These are phyloP conservation scores for Platorchestia sp. DNA, from an alignment of 1,140 invertebrate genomes.

Conservation along the genomic window DNA sequence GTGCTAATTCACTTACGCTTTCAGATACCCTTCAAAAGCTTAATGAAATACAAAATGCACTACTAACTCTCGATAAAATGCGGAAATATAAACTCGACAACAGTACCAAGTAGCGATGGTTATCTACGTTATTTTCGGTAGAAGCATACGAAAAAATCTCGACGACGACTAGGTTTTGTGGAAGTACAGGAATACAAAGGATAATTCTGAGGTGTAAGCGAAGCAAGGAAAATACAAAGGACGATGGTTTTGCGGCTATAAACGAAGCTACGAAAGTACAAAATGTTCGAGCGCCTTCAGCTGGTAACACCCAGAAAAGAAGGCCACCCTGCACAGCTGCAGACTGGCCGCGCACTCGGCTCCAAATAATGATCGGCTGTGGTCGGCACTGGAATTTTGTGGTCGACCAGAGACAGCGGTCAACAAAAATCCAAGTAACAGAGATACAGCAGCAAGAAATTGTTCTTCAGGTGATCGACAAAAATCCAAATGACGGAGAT, in stretches of 20 bases:
- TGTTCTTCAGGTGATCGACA: not conserved
- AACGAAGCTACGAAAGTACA: not conserved
- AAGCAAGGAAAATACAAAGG: not conserved
- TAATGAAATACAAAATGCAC: not conserved
- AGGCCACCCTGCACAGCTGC: not conserved
- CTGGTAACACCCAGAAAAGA: not conserved
- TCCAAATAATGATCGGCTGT: conserved; percentile 9
- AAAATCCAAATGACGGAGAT: not conserved
- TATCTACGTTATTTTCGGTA: too few species aligned
- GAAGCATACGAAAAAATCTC: too few species aligned
- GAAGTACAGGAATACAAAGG: too few species aligned
- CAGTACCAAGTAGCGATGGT: too few species aligned
- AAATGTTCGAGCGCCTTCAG: not conserved
- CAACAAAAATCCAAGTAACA: not conserved
- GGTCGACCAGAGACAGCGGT: not conserved
- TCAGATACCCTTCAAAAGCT: too few species aligned
- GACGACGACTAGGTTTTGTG: too few species aligned
- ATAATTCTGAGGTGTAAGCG: too few species aligned
- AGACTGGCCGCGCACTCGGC: not conserved
- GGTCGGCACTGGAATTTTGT: conserved; percentile 17
- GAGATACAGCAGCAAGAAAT: not conserved
- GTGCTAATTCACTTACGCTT: too few species aligned
- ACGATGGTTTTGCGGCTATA: not conserved
- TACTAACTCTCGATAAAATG: not conserved
- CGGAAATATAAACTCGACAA: not conserved